phyloP scores from a whole-genome alignment of 2,113 vertebrate species.

The Pholis gunnellus region DNA sequence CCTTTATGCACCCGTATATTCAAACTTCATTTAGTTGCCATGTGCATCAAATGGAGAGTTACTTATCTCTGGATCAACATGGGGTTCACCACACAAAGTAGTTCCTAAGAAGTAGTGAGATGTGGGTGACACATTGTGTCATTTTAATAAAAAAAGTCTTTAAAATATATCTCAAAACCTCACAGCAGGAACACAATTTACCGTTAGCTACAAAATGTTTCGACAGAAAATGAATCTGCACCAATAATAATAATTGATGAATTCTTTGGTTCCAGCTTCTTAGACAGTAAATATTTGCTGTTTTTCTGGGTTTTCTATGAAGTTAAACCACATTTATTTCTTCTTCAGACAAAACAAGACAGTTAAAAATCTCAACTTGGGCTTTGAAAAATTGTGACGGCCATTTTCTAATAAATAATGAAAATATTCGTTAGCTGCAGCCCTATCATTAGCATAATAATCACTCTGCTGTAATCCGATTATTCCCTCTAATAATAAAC shows the following conservation, averaged over 20 bases:
- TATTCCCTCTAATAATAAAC: not conserved
- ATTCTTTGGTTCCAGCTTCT: not conserved
- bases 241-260: no score
- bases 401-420: no score
- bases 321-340: not conserved
- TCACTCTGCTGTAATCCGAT: not conserved
- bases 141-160: not conserved
- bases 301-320: not conserved
- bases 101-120: not conserved
- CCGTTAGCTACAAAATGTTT: not conserved
- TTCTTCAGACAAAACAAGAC: no score
- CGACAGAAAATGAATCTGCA: no score
- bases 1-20: slow-evolving; percentile 15
- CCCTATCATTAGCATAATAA: not conserved
- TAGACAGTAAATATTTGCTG: not conserved
- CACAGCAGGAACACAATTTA: not conserved
- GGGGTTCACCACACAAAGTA: not conserved
- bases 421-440: not conserved
- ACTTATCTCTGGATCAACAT: not conserved
- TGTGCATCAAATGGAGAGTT: not conserved
- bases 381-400: no score
- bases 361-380: no score
- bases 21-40: not conserved
- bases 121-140: not conserved
- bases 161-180: not conserved